Conservation (phyloP, 2,888 invertebrate species). For the Timema podura region DNA sequence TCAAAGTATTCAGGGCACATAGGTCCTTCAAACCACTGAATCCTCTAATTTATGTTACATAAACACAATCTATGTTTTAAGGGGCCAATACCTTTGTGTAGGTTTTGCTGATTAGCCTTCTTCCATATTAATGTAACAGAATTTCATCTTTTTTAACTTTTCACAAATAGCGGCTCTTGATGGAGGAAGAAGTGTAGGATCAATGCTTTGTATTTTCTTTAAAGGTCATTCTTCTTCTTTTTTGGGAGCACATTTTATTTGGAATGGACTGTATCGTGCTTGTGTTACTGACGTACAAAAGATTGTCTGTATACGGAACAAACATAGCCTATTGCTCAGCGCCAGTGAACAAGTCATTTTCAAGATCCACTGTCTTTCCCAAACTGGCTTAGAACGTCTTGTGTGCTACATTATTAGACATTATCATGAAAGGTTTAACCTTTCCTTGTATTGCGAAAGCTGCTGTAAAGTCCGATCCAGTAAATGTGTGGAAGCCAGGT, state of each 20-base stretch:
- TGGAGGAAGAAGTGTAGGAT: conserved; percentile 4
- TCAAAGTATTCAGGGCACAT: conserved; percentile 6
- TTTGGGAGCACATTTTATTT: conserved; percentile 8
- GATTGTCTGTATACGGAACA: not conserved
- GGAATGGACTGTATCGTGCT: not conserved
- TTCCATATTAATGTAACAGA: not conserved
- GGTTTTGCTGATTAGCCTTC: not conserved
- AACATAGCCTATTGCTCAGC: not conserved
- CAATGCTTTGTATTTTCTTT: not conserved
- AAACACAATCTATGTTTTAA: not conserved
- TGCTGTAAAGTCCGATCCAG: conserved; percentile 7
- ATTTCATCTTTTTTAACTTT: too few species aligned
- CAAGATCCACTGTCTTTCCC: not conserved
- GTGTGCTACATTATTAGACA: not conserved
- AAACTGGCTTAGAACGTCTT: not conserved
- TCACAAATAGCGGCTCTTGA: not conserved
- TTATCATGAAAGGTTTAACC: not conserved
- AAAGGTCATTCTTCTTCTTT: not conserved
- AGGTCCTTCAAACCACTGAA: not conserved
- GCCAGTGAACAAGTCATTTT: not conserved
- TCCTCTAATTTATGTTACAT: not conserved
- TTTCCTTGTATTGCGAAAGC: not conserved
- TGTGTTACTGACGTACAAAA: not conserved
- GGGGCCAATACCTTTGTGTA: not conserved
- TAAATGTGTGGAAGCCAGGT: conserved; percentile 11